Evolutionary conservation across 2,113 vertebrate genomes (phyloP), one percentile per base, ranked within the genome.

Genomic region (Callipepla squamata): DNA sequence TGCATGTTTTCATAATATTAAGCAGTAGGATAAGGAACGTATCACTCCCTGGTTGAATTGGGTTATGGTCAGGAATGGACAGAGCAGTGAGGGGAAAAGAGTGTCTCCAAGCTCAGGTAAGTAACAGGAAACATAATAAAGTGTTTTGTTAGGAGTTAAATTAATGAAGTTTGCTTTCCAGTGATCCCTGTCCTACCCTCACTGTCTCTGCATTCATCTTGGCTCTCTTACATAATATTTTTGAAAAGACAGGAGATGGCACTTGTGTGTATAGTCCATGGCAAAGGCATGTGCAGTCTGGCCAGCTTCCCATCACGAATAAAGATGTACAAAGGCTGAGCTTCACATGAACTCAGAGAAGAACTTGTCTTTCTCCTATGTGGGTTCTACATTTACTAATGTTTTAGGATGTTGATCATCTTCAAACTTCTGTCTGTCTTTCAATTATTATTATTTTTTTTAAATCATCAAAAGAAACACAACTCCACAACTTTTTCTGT

Each of bases 311-410:
- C 70, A 57, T 57, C 58, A 84, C 11, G 84, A 86, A 51, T 10
- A 22, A 72, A 44, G 26, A 30, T 13, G 5, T 57, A 47, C 12
- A 44, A 51, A 84, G 13, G n/a, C 59, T 22, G 28, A 84, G 8
- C 76, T 69, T 51, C 3, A 1, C 26, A 26, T 53, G 15, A 44
- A 44, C 44, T 44, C 44, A 40, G 40, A 44, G 44, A 44, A 44
- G 44, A 44, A 44, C 14, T 32, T 40, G 13, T 23, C 26, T 66
- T 93, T 58, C 30, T 85, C 2, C 2, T 2, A 45, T 6, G 5
- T 9, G 1, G 3, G 4, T 16, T 1, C 22, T 45, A 32, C 0
- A 1, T 13, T 28, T 68, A 76, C 65, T 6, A 59, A 16, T 30
- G 32, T 45, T 85, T 92, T 55, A 86, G 25, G 28, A 80, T 59